Evolutionary conservation across 2,888 invertebrate genomes (phyloP).

Genomic region (Bembecia ichneumoniformis): DNA sequence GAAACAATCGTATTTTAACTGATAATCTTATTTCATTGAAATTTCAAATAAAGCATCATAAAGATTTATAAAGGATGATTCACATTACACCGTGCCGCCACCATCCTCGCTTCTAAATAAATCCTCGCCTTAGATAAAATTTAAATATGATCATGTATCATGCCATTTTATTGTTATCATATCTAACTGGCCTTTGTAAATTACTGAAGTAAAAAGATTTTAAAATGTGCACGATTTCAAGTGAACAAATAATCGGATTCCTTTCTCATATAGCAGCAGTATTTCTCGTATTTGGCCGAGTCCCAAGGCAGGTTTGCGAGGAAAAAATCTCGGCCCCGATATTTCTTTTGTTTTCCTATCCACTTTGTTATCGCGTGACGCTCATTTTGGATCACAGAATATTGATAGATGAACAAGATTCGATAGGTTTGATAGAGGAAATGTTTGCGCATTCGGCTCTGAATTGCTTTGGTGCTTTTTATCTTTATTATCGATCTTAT

Average conservation of each 20-base stretch:
- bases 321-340: slow-evolving; percentile 13
- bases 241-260: slow-evolving; percentile 11
- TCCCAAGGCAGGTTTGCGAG: slow-evolving; percentile 13
- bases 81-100: too few relatives aligned
- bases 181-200: too few relatives aligned
- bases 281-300: slow-evolving; percentile 9
- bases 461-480: background rate
- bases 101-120: too few relatives aligned
- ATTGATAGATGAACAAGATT: slow-evolving; percentile 1
- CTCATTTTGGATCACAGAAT: slow-evolving; percentile 8
- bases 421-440: background rate
- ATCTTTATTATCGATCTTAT: too few relatives aligned
- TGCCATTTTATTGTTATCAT: too few relatives aligned
- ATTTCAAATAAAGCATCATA: too few relatives aligned
- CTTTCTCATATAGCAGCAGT: slow-evolving; percentile 12
- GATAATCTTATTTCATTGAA: too few relatives aligned
- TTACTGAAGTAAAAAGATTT: too few relatives aligned
- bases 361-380: slow-evolving; percentile 11
- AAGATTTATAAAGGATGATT: too few relatives aligned
- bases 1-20: too few relatives aligned
- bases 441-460: background rate
- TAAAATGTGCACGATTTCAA: slow-evolving; percentile 6
- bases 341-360: slow-evolving; percentile 12
- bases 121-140: too few relatives aligned
- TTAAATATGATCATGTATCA: too few relatives aligned